Evolutionary conservation across 2,888 invertebrate genomes (phyloP).

Genomic region (Lamproptera curius): DNA sequence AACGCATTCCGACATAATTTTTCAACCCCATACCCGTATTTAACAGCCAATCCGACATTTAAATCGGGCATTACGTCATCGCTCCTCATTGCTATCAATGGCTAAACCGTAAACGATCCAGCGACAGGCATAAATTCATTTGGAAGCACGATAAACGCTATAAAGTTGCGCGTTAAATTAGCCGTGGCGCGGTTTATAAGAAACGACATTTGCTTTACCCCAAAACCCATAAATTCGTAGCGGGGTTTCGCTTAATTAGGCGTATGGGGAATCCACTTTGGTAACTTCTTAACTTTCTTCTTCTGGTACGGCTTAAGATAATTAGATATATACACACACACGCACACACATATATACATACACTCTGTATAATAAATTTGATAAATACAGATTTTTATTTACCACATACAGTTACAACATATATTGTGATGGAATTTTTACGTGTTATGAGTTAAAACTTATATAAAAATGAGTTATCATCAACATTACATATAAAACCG

Average conservation of each 20-base stretch:
- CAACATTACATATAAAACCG: too few relatives aligned
- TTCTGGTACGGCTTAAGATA: conserved; percentile 1
- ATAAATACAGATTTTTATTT: too few relatives aligned
- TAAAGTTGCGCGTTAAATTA: conserved; percentile 21
- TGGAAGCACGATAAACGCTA: conserved; percentile 17
- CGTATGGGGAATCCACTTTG: conserved; percentile 13
- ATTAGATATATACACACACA: too few relatives aligned
- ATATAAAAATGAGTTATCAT: too few relatives aligned
- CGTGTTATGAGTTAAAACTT: too few relatives aligned
- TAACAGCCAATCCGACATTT: too few relatives aligned
- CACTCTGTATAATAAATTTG: too few relatives aligned
- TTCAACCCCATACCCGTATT: too few relatives aligned
- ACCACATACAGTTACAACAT: too few relatives aligned
- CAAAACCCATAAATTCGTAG: conserved; percentile 19
- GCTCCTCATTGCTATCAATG: conserved; percentile 1
- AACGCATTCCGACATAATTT: too few relatives aligned
- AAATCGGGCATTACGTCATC: conserved; percentile 6
- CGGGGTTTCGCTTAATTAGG: conserved; percentile 15
- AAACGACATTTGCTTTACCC: conserved; percentile 19
- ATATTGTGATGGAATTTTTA: too few relatives aligned
- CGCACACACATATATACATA: too few relatives aligned
- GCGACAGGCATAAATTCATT: conserved; percentile 17
- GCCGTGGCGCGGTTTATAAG: conserved; percentile 20
- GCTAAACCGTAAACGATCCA: conserved; percentile 11
- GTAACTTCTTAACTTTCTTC: conserved; percentile 10